Conservation (phyloP, 2,797 vertebrate species). For the Arnoldichthys spilopterus region DNA sequence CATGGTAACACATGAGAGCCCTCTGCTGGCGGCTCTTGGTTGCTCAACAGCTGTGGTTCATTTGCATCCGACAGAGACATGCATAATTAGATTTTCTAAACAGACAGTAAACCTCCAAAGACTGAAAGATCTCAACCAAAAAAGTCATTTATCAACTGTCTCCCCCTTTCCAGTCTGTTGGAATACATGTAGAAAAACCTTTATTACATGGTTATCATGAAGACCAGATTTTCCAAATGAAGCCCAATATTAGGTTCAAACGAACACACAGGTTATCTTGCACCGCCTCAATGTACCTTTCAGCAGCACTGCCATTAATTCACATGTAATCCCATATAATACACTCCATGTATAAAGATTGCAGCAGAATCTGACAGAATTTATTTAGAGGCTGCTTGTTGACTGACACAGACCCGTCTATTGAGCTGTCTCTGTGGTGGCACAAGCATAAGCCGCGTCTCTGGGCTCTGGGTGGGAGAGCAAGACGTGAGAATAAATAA, state of each 20-base stretch:
- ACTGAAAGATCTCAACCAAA: not conserved
- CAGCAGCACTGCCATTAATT: not conserved
- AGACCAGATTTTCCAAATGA: not conserved
- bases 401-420: constrained; percentile 15
- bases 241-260: not conserved
- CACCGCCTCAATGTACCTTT: not conserved
- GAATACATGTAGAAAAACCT: not conserved
- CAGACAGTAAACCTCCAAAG: constrained; percentile 3
- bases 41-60: not conserved
- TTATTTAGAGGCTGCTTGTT: not conserved
- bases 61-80: constrained; percentile 17
- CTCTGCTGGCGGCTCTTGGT: constrained; percentile 41
- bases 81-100: constrained; percentile 23
- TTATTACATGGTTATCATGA: not conserved
- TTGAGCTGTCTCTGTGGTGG: constrained; percentile 5
- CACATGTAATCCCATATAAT: not conserved
- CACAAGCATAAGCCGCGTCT: constrained; percentile 25
- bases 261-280: not conserved
- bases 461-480: constrained; percentile 46
- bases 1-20: constrained; percentile 35
- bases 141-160: not conserved
- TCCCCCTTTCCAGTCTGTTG: not conserved
- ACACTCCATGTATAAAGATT: not conserved
- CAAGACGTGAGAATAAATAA: constrained; percentile 52
- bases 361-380: not conserved